Percentiles rank a stretch among this genome's conserved stretches.
Evolutionary conservation across 2,888 invertebrate genomes (phyloP).

Genomic region (Habroteleia sp.): DNA sequence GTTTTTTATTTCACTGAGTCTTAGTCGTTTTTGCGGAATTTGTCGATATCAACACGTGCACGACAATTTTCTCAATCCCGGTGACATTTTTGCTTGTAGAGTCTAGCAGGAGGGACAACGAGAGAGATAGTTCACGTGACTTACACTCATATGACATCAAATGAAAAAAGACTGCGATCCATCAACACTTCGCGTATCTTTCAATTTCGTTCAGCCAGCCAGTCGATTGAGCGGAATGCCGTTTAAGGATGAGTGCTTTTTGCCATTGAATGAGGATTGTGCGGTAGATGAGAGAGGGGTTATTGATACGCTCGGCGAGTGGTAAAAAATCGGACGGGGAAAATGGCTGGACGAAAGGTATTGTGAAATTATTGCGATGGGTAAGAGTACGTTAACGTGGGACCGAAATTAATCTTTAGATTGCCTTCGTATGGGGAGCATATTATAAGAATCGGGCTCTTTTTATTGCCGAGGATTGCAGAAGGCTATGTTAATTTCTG

Average conservation of each 20-base stretch:
- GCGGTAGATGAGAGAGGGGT: slow-evolving; percentile 10
- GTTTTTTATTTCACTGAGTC: slow-evolving; percentile 50
- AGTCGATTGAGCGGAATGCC: slow-evolving; percentile 48
- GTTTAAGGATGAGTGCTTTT: slow-evolving; percentile 26
- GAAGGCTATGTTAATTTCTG: no score
- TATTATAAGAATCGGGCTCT: no score
- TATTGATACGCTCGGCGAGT: slow-evolving; percentile 46
- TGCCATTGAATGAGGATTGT: slow-evolving; percentile 11
- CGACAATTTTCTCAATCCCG: slow-evolving; percentile 16
- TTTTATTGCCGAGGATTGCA: no score
- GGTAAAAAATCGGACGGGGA: slow-evolving; percentile 18
- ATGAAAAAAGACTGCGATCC: slow-evolving; percentile 38
- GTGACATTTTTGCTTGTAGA: slow-evolving; percentile 58
- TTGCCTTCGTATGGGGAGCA: no score
- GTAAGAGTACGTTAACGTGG: neutral
- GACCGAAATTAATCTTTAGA: no score
- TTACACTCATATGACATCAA: slow-evolving; percentile 36
- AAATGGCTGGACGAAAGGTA: slow-evolving; percentile 6
- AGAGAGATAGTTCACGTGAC: slow-evolving; percentile 43
- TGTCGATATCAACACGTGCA: slow-evolving; percentile 53
- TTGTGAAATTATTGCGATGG: slow-evolving; percentile 7
- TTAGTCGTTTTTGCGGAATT: slow-evolving; percentile 65
- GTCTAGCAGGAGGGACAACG: slow-evolving; percentile 1
- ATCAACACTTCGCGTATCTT: slow-evolving; percentile 57
- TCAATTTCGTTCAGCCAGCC: slow-evolving; percentile 43